Base-by-base conservation (phyloP, 2,113 vertebrate species). In the Scophthalmus maximus region DNA sequence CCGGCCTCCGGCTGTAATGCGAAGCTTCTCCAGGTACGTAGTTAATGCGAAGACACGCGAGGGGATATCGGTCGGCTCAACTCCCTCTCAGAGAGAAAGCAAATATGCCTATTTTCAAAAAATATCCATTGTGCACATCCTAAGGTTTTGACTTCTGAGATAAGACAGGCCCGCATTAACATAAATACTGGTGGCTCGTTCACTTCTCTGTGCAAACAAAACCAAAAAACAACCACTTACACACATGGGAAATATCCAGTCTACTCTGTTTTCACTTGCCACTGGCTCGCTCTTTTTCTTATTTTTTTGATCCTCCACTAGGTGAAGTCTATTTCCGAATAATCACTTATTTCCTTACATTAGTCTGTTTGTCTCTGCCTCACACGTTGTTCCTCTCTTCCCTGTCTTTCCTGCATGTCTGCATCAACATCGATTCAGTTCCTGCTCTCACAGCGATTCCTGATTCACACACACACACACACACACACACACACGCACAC, bases 1-100 rank as follows among this genome's bases (percentile, higher is more conserved):
- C n/a, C n/a, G n/a, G 34, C 49, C 47, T 78, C 49, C 55, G 65
- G 71, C 59, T 63, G 74, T 68, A 50, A 63, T 68, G 63, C 52
- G 63, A 55, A 78, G 34, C 12, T 62, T 15, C 61, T 66, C 61
- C 53, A 20, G 57, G 38, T 78, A 49, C 57, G 46, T 61, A 40
- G 46, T 55, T 78, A 59, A 66, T 59, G 20, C 40, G 60, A 49
- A 58, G 26, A 70, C 51, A 68, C 63, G 34, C 74, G 20, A n/a
- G 67, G 51, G 17, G 29, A 60, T 38, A 72, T 72, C 49, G n/a
- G 68, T 77, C 72, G 46, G 52, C 42, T 76, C 15, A 30, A 68
- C 38, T 69, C 56, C 36, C 52, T 58, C 69, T 62, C 42, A 67
- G 61, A 68, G 32, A 32, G 36, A 38, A 38, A 38, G 36, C 6